Evolutionary conservation across 2,113 vertebrate species (phyloP).

Genomic region (Psittacara wagleri): DNA sequence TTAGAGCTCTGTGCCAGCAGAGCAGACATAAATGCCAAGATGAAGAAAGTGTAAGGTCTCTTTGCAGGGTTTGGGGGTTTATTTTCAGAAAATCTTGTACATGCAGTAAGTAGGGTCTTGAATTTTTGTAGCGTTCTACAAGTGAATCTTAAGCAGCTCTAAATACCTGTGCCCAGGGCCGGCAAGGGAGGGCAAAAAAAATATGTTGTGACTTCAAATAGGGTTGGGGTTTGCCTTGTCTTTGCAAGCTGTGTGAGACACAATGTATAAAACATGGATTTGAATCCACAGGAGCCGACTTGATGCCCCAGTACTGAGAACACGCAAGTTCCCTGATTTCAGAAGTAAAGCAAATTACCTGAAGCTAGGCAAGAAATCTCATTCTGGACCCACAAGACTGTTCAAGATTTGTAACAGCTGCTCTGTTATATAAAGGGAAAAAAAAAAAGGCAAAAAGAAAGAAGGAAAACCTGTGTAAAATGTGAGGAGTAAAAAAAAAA

Average conservation of each 20-base stretch:
- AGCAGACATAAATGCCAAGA: constrained; percentile 43
- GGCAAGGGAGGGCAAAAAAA: background rate
- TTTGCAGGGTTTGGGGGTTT: background rate
- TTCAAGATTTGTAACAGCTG: background rate
- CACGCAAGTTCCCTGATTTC: accelerated
- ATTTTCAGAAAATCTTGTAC: background rate
- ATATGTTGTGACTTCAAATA: background rate
- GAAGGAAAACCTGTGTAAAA: background rate
- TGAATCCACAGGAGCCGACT: background rate
- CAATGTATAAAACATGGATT: background rate
- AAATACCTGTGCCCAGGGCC: background rate
- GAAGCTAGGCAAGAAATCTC: background rate
- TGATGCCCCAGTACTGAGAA: background rate
- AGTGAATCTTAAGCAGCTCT: background rate
- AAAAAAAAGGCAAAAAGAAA: too few species aligned
- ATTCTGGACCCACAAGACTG: background rate
- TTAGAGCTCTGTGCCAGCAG: constrained; percentile 52
- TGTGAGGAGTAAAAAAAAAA: background rate
- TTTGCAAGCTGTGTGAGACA: background rate
- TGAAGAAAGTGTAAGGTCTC: background rate
- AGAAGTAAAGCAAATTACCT: background rate
- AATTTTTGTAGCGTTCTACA: background rate
- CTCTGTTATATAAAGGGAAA: background rate
- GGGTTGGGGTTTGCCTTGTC: background rate
- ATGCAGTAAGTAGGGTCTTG: background rate